Base-by-base conservation (phyloP, 2,797 vertebrate genomes). In the Enteromius unitaeniatus region DNA sequence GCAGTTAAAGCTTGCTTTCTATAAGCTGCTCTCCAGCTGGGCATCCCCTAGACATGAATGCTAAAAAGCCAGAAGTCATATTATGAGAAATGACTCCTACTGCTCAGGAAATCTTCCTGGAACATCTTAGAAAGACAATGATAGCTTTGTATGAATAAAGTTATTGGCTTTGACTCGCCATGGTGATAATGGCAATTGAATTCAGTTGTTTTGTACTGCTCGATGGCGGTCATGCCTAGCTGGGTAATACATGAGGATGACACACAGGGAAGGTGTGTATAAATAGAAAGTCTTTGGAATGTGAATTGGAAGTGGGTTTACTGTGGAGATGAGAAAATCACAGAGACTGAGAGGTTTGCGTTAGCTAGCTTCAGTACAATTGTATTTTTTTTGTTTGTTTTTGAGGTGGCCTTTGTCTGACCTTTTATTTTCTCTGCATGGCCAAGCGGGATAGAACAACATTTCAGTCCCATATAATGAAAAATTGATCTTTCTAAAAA, bases 61-160 rank as follows among this genome's bases (percentile, higher is more conserved):
- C 77, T 67, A 84, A 88, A 80, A 69, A 88, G 75, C 65, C 19
- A 45, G 4, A 28, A 65, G 58, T 51, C 64, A n/a, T 67, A 64
- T 65, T 80, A 83, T 78, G 83, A 85, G 77, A 76, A 87, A 86
- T 81, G 51, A 85, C 83, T 80, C 80, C 79, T 64, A 78, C 83
- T 75, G 83, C 81, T 85, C 62, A 75, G 73, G 58, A 85, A 87
- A 86, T 85, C 73, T 74, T 78, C 60, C 47, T 62, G 73, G 75
- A 78, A 85, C 76, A 82, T 76, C 83, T 78, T 73, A 80, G 77
- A 64, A 70, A 72, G 85, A 85, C 79, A 62, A 83, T 74, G 83
- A 81, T 85, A 64, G 70, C 64, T 70, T 74, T 70, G 79, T 62
- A 70, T 78, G 80, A 81, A 88, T 88, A 79, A 83, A 78, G 77